phyloP scores from a whole-genome alignment of 2,113 vertebrate species.

The Arizona elegans region DNA sequence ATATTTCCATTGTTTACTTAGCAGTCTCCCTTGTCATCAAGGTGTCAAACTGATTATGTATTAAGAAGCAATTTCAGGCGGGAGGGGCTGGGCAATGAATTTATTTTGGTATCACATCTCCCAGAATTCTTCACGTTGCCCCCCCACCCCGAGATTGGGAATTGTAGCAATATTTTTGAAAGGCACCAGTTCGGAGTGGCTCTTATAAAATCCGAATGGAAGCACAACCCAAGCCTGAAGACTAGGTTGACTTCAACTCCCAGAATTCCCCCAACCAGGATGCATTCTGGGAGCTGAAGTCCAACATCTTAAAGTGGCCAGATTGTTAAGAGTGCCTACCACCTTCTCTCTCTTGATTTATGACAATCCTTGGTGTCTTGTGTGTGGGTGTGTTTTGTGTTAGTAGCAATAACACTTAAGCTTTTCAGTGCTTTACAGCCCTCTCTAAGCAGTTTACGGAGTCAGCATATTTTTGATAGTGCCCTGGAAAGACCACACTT shows the following conservation, averaged over 20 bases:
- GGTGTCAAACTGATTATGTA: conserved; percentile 56
- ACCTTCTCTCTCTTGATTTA: not conserved
- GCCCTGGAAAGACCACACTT: too few relatives aligned
- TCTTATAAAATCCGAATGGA: not conserved
- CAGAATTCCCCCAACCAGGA: too few relatives aligned
- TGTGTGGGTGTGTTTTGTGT: too few relatives aligned
- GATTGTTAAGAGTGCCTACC: not conserved
- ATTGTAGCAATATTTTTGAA: not conserved
- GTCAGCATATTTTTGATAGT: too few relatives aligned
- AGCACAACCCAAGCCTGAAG: not conserved
- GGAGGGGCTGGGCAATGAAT: not conserved
- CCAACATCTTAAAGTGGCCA: not conserved
- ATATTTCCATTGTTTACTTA: conserved; percentile 40
- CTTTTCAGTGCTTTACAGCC: too few relatives aligned
- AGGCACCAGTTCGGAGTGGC: not conserved
- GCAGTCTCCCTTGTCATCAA: conserved; percentile 60
- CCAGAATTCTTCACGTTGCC: not conserved
- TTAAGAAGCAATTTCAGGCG: conserved; percentile 44
- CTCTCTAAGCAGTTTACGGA: too few relatives aligned
- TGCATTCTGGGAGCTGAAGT: too few relatives aligned
- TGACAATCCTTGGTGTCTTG: not conserved
- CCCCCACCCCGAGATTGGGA: not conserved
- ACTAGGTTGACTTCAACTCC: not conserved
- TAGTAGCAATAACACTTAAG: too few relatives aligned
- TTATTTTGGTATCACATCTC: not conserved